Evolutionary conservation across 2,888 invertebrate genomes (phyloP), one percentile per base, ranked within the genome.

Genomic region (Allygus modestus): DNA sequence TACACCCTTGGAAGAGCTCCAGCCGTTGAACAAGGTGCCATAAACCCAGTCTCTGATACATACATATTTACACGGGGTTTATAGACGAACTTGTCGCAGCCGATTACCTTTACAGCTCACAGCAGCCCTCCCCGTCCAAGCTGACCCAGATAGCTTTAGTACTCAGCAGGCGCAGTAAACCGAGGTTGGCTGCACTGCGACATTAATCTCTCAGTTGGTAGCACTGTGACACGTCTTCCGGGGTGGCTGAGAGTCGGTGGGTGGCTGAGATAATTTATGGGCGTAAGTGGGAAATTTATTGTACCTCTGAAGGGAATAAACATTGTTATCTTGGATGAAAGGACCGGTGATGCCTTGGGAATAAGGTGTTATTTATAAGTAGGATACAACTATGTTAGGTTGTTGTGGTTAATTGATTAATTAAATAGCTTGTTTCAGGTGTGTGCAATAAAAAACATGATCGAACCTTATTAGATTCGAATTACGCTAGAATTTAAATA

Each of bases 191-290:
- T 65, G 17, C 65, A 65, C 65, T 65, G 65, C 65, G 65, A 65
- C 65, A 65, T 65, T 65, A 65, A 65, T 65, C 65, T 65, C 65
- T 65, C 65, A 65, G 65, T 65, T 65, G 65, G 65, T 65, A 65
- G 31, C 65, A 65, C 65, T 65, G 31, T 65, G 65, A 65, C 65
- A 65, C 65, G 65, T 65, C 65, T 65, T 65, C 65, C 65, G 65
- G 65, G 28, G 65, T 65, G 65, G 58, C 58, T 58, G 58, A 58
- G 28, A 65, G 65, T 65, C 65, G 28, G 65, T 65, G 65, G 65
- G 65, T 65, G 65, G 65, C 65, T 28, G 65, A 65, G 28, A 65
- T 65, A 20, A 65, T 65, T 65, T 65, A 65, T 65, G 65, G 65
- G 1, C 26, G 65, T 65, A 65, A 65, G 65, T 65, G 65, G 65